Evolutionary conservation across 2,113 vertebrate genomes (phyloP).

Genomic region (Cervus canadensis): DNA sequence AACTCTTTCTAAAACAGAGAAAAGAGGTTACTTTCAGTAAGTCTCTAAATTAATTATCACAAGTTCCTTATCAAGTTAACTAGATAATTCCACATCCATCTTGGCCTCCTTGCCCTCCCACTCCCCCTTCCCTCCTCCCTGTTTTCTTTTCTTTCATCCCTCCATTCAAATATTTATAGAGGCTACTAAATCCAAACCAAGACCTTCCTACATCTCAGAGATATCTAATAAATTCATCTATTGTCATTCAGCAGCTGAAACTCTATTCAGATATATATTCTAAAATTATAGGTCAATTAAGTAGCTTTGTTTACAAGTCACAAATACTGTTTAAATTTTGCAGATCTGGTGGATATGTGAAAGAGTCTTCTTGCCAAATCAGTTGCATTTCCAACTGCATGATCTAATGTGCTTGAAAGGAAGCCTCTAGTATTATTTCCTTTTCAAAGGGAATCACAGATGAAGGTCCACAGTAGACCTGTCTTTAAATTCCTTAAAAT

Average conservation of each 20-base stretch:
- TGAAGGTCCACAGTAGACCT: background rate
- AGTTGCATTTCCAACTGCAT: background rate
- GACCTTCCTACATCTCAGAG: background rate
- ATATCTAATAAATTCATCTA: slow-evolving; percentile 5
- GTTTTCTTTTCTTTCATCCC: background rate
- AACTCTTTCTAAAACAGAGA: background rate
- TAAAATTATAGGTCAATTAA: slow-evolving; percentile 25
- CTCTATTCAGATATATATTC: background rate
- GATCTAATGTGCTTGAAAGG: background rate
- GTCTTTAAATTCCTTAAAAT: background rate
- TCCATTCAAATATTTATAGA: background rate
- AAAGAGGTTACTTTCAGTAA: background rate
- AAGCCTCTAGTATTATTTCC: background rate
- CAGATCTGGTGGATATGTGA: background rate
- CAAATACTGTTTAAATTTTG: slow-evolving; percentile 12
- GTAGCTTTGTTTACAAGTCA: background rate
- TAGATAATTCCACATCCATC: background rate
- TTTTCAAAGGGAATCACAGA: background rate
- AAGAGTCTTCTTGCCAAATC: background rate
- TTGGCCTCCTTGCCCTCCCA: background rate
- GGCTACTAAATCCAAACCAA: background rate
- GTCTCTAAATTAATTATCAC: background rate
- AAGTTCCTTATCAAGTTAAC: background rate
- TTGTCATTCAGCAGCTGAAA: slow-evolving; percentile 13
- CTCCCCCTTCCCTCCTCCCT: too few species aligned